phyloP scores from a whole-genome alignment of 2,888 invertebrate genomes.

The Parthenolecanium corni region DNA sequence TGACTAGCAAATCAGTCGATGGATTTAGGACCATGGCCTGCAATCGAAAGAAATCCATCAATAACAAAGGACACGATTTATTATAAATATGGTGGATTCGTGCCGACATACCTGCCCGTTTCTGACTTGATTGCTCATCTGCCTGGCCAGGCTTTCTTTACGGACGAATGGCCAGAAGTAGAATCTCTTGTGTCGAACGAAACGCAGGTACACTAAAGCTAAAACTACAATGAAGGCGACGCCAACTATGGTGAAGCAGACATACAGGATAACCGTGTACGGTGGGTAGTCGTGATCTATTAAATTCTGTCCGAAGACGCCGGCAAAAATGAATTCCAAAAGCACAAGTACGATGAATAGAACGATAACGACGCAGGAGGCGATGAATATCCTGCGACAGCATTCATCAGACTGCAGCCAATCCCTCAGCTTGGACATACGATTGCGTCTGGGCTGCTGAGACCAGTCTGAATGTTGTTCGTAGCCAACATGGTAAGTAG shows the following conservation, averaged over 20 bases:
- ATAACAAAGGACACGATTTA: neutral
- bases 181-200: slow-evolving; percentile 33
- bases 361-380: slow-evolving; percentile 23
- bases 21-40: slow-evolving; percentile 56
- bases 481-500: slow-evolving; percentile 54
- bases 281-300: slow-evolving; percentile 18
- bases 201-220: slow-evolving; percentile 31
- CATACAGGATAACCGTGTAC: slow-evolving; percentile 14
- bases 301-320: slow-evolving; percentile 3
- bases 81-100: neutral
- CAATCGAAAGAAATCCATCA: neutral
- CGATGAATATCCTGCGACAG: slow-evolving; percentile 20
- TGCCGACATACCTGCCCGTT: slow-evolving; percentile 36
- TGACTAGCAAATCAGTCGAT: slow-evolving; percentile 60
- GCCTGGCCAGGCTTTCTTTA: slow-evolving; percentile 37
- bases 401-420: slow-evolving; percentile 29
- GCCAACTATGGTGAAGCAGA: slow-evolving; percentile 31
- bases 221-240: slow-evolving; percentile 28
- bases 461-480: slow-evolving; percentile 42
- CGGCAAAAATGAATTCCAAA: slow-evolving; percentile 3
- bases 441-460: slow-evolving; percentile 31
- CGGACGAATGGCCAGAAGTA: slow-evolving; percentile 36
- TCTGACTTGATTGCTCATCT: slow-evolving; percentile 36
- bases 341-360: slow-evolving; percentile 18
- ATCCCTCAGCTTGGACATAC: slow-evolving; percentile 21